Conservation (phyloP, 2,113 vertebrate species). For the Notothenia rossii region DNA sequence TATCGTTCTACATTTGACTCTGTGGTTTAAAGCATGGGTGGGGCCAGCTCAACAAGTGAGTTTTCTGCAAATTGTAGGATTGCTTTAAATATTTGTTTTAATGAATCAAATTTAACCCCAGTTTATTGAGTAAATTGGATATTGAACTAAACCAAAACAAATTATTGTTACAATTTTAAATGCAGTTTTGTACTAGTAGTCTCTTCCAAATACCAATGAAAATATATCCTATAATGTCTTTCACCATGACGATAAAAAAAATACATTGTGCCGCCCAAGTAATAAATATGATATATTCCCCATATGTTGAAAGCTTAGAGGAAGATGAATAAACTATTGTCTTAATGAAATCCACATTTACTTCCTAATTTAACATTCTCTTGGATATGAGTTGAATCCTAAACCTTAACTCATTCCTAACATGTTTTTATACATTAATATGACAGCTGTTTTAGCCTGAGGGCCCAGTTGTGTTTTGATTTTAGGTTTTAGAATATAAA, state of each 20-base stretch:
- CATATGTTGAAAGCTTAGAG: not conserved
- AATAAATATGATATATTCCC: not conserved
- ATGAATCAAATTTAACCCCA: too few relatives aligned
- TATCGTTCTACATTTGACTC: not conserved
- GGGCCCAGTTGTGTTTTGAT: constrained; percentile 9
- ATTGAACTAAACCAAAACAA: too few relatives aligned
- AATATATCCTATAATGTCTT: too few relatives aligned
- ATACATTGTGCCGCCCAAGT: too few relatives aligned
- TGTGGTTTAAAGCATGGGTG: not conserved
- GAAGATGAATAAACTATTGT: not conserved
- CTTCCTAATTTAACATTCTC: constrained; percentile 19
- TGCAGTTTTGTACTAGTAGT: too few relatives aligned
- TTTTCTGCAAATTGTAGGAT: too few relatives aligned
- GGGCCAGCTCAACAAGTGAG: not conserved
- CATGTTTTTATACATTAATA: constrained; percentile 34
- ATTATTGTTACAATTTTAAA: too few relatives aligned
- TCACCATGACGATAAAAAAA: too few relatives aligned
- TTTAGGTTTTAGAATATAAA: not conserved
- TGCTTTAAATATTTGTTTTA: too few relatives aligned
- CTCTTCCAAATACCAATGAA: too few relatives aligned
- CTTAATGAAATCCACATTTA: not conserved
- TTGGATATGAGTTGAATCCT: constrained; percentile 28
- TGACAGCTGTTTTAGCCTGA: constrained; percentile 65
- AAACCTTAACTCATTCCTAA: constrained; percentile 25
- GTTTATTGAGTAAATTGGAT: too few relatives aligned